Conservation (phyloP, 2,888 invertebrate genomes). For the Tryphoninae sp. region DNA sequence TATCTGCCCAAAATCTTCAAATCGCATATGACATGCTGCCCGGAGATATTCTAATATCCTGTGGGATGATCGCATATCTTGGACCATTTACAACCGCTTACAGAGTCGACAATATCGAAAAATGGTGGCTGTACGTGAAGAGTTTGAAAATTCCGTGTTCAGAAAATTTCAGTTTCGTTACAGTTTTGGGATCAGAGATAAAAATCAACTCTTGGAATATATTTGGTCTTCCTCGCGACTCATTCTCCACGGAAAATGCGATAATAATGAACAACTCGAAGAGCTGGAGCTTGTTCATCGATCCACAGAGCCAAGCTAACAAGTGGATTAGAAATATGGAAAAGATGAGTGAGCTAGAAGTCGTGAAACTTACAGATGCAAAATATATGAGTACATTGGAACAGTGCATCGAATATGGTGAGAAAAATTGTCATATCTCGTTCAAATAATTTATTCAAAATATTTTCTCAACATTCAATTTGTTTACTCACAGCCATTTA, state of each 20-base stretch:
- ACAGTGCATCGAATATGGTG: constrained; percentile 88
- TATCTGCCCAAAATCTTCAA: constrained; percentile 89
- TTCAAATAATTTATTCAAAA: constrained; percentile 3
- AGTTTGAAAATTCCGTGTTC: constrained; percentile 90
- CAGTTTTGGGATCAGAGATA: constrained; percentile 91
- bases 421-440: constrained; percentile 13
- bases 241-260: constrained; percentile 92
- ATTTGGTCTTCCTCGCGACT: constrained; percentile 90
- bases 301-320: constrained; percentile 93
- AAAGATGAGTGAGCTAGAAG: constrained; percentile 86
- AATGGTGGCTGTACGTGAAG: constrained; percentile 89
- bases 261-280: constrained; percentile 91
- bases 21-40: constrained; percentile 90
- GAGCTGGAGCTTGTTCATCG: constrained; percentile 90
- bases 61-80: constrained; percentile 94
- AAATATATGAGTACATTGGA: constrained; percentile 90
- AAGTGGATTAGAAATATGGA: constrained; percentile 94
- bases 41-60: constrained; percentile 94
- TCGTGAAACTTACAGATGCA: constrained; percentile 88
- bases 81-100: constrained; percentile 91
- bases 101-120: constrained; percentile 84
- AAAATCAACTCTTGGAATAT: constrained; percentile 94
- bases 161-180: constrained; percentile 87
- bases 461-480: background rate
- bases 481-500: no score